phyloP scores from a whole-genome alignment of 2,888 invertebrate species.

The Lomographa bimaculata region DNA sequence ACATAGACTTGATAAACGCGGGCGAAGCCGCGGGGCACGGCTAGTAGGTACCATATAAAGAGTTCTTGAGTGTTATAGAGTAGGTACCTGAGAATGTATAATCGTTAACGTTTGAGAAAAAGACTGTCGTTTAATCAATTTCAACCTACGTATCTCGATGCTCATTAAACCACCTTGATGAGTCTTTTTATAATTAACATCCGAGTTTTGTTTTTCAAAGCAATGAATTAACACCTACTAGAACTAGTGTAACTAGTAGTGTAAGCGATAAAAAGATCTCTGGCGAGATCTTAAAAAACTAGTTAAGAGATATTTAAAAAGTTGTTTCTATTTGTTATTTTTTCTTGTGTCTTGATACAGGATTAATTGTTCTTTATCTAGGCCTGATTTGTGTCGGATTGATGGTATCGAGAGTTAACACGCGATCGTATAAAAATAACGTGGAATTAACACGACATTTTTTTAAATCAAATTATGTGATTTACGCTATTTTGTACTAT shows the following conservation, averaged over 20 bases:
- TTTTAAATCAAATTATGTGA: too few relatives aligned
- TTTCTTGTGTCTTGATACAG: conserved; percentile 29
- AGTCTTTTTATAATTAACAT: conserved; percentile 2
- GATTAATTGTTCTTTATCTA: conserved; percentile 37
- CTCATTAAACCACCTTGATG: neutral
- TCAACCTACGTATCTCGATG: neutral
- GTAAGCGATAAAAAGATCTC: neutral
- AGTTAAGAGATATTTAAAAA: neutral
- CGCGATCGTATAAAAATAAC: conserved; percentile 14
- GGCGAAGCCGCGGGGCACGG: too few relatives aligned
- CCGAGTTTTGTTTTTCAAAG: conserved; percentile 1
- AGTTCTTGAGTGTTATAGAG: too few relatives aligned
- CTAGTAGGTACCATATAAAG: too few relatives aligned
- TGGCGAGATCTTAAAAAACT: conserved; percentile 10
- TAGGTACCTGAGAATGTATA: too few relatives aligned
- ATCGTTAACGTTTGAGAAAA: too few relatives aligned
- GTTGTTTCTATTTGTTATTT: too few relatives aligned
- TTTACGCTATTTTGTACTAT: too few relatives aligned
- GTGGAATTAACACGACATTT: neutral
- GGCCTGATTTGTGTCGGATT: conserved; percentile 11
- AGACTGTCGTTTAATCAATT: too few relatives aligned
- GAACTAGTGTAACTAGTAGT: neutral
- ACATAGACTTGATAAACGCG: too few relatives aligned
- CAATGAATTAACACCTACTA: conserved; percentile 14
- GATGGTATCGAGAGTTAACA: conserved; percentile 22